These are phyloP conservation scores for Ictalurus furcatus DNA, from an alignment of 2,113 vertebrate species.

Conservation along the genomic window DNA sequence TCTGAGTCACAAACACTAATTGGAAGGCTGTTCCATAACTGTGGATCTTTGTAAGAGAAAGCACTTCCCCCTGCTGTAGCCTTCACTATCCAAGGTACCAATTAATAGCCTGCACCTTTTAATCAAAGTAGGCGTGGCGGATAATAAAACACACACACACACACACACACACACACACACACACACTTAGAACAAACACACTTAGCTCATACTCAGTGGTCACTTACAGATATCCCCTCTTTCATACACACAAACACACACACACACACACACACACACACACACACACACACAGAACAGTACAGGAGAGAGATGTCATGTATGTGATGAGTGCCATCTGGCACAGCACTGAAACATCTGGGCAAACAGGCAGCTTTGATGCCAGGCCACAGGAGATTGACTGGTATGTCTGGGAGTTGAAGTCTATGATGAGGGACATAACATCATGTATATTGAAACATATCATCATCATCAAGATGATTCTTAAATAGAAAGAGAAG, in stretches of 20 bases:
- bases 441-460: not conserved
- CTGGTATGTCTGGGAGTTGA: slow-evolving; percentile 11
- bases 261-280: not conserved
- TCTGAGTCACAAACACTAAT: too few species aligned
- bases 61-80: too few species aligned
- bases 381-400: slow-evolving; percentile 37
- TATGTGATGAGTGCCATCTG: slow-evolving; percentile 26
- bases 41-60: too few species aligned
- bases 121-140: too few species aligned
- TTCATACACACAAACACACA: not conserved
- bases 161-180: not conserved
- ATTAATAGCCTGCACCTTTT: too few species aligned
- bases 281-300: not conserved
- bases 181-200: not conserved
- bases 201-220: not conserved
- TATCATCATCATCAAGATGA: not conserved
- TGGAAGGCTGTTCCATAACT: too few species aligned
- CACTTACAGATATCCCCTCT: not conserved
- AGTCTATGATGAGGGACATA: slow-evolving; percentile 7
- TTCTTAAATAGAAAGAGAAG: not conserved
- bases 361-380: slow-evolving; percentile 44
- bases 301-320: slow-evolving; percentile 6
- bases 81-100: too few species aligned
- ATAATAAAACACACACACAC: not conserved
- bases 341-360: slow-evolving; percentile 36